Evolutionary conservation across 1,140 invertebrate genomes (phyloP), one percentile per base, ranked within the genome.

Genomic region (Gonatopus flavifemur): DNA sequence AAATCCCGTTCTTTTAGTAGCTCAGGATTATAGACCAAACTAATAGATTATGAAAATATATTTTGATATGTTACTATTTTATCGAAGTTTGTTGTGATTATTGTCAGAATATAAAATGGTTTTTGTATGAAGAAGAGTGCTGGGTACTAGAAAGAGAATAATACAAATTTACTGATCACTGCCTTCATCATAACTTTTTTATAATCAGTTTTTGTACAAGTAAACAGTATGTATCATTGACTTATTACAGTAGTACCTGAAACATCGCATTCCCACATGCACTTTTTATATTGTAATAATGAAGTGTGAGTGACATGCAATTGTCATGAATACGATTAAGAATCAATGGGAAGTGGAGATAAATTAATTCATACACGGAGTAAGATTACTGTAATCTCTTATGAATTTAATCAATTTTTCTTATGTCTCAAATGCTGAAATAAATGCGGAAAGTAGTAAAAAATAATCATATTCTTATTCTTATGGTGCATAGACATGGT

Each of bases 21-120:
- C 64, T 71, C 66, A 66, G 62, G 60, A 67, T n/a, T 67, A 65
- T 70, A 71, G 59, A 71, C 65, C 61, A 66, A 68, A 68, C 67
- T 59, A 49, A 66, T 67, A 70, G 56, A 74, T 57, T n/a, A 47
- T 57, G 58, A 62, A 67, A 70, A 69, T 74, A 75, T 76, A 71
- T 75, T 76, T 76, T 77, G 69, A 75, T 77, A 75, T 69, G 63
- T 74, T 77, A 57, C 65, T 72, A 64, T 72, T 72, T 73, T 70
- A 70, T 63, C 66, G 45, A 62, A 24, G 55, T 62, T 62, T 41
- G 39, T 36, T 60, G 43, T 55, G 55, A 64, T 46, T 54, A 55
- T 49, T 46, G 52, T 31, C 48, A 60, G 30, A 65, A 48, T 37
- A 33, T 38, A 39, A 55, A 56, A 50, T 42, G 46, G 39, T 55